A percentile compares a stretch with the other conserved stretches of the same genome.
phyloP scores from a whole-genome alignment of 2,888 invertebrate genomes.

The Sinopyrophorus schimmeli region DNA sequence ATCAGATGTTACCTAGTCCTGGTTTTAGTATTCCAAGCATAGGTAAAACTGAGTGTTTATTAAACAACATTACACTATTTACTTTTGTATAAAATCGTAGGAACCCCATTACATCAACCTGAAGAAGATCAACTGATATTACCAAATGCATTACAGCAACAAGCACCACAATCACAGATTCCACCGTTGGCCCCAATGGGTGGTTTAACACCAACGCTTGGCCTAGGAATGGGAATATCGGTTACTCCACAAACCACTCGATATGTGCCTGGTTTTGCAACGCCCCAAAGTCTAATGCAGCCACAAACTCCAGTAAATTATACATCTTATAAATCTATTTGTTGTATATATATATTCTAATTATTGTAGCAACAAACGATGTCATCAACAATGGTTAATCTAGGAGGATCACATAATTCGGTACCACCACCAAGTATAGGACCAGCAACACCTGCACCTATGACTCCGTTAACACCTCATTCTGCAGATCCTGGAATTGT shows the following conservation, averaged over 20 bases:
- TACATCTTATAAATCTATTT: conserved; percentile 8
- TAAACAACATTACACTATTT: neutral
- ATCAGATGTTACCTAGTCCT: conserved; percentile 89
- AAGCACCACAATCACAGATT: conserved; percentile 52
- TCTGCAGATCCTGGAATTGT: conserved; percentile 93
- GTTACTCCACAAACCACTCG: conserved; percentile 73
- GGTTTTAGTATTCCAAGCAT: conserved; percentile 88
- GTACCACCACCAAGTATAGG: conserved; percentile 67
- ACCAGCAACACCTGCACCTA: conserved; percentile 77
- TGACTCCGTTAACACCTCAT: conserved; percentile 89
- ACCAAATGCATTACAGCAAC: conserved; percentile 72
- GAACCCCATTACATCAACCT: conserved; percentile 86
- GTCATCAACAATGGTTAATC: conserved; percentile 73
- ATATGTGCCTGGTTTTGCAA: conserved; percentile 75
- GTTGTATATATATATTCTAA: no score
- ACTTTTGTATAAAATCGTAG: conserved; percentile 31
- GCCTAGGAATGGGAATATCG: conserved; percentile 65
- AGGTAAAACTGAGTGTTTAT: conserved; percentile 50
- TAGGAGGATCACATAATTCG: conserved; percentile 61
- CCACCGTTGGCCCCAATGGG: conserved; percentile 63
- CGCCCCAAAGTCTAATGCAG: conserved; percentile 86
- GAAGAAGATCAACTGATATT: conserved; percentile 90
- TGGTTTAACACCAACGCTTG: conserved; percentile 62
- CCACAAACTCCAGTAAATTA: conserved; percentile 81
- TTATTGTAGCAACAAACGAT: conserved; percentile 70